Percentiles rank a stretch among this genome's conserved stretches.
Conservation (phyloP, 2,797 vertebrate species). For the Hozukius guyotensis region DNA sequence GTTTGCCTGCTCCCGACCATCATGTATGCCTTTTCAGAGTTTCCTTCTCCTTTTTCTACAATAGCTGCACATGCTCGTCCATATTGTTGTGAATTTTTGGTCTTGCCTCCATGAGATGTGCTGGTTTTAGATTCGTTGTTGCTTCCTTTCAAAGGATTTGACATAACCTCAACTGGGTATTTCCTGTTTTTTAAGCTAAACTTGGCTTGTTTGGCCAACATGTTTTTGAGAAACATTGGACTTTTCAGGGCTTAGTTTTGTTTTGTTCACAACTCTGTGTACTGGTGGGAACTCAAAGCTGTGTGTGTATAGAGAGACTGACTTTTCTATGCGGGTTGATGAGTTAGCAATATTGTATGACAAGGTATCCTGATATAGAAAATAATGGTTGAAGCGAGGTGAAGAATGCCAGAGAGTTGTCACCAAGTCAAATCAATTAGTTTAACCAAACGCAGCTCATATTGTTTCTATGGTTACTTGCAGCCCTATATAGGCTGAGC, state of each 20-base stretch:
- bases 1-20: not conserved
- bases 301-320: not conserved
- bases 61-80: not conserved
- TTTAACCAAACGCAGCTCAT: not conserved
- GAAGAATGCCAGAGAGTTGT: not conserved
- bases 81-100: not conserved
- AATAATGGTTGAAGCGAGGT: not conserved
- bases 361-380: not conserved
- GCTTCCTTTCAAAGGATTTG: slow-evolving; percentile 30
- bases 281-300: not conserved
- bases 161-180: slow-evolving; percentile 3
- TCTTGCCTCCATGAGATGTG: not conserved
- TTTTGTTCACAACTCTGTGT: not conserved
- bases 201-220: not conserved
- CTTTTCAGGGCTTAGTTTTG: not conserved
- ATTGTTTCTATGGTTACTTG: slow-evolving; percentile 7
- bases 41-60: not conserved
- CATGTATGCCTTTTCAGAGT: not conserved
- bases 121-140: slow-evolving; percentile 10
- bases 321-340: not conserved
- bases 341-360: not conserved
- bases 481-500: not conserved
- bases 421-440: not conserved
- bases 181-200: slow-evolving; percentile 40
- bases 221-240: slow-evolving; percentile 19